phyloP scores from a whole-genome alignment of 2,888 invertebrate genomes.

The Acronicta psi region DNA sequence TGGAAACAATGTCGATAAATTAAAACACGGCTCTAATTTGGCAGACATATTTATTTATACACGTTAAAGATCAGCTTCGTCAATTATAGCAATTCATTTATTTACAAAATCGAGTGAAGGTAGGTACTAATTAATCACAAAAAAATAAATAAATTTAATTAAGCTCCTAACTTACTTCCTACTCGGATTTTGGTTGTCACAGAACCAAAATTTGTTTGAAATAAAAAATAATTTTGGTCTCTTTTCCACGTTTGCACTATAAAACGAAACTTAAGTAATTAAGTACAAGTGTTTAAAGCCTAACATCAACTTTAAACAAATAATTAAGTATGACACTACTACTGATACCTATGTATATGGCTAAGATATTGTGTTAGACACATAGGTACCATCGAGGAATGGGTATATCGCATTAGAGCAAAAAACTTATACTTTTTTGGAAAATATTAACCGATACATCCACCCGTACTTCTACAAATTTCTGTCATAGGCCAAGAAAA shows the following conservation, averaged over 20 bases:
- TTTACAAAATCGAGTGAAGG: constrained; percentile 86
- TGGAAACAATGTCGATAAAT: constrained; percentile 56
- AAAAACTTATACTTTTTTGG: constrained; percentile 31
- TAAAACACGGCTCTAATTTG: constrained; percentile 80
- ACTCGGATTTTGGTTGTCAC: constrained; percentile 81
- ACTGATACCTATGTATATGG: constrained; percentile 55
- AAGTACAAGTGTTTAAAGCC: constrained; percentile 75
- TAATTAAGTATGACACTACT: constrained; percentile 65
- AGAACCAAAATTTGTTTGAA: constrained; percentile 71
- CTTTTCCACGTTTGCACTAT: constrained; percentile 67
- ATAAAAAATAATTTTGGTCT: constrained; percentile 77
- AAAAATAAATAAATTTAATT: constrained; percentile 82
- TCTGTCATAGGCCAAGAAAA: constrained; percentile 83
- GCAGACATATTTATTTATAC: constrained; percentile 89
- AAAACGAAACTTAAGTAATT: constrained; percentile 71
- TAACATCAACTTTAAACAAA: constrained; percentile 78
- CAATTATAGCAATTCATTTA: constrained; percentile 85
- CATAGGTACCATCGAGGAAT: constrained; percentile 25
- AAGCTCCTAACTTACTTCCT: constrained; percentile 78
- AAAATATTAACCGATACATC: constrained; percentile 51
- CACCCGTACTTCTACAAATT: constrained; percentile 74
- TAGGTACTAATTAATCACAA: constrained; percentile 86
- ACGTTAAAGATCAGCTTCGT: constrained; percentile 86
- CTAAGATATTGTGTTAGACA: constrained; percentile 47
- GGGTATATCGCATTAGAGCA: constrained; percentile 33